Percentiles rank a stretch among this genome's conserved stretches.
phyloP scores from a whole-genome alignment of 2,797 vertebrate genomes.

The Crossoptilon crossoptilon region DNA sequence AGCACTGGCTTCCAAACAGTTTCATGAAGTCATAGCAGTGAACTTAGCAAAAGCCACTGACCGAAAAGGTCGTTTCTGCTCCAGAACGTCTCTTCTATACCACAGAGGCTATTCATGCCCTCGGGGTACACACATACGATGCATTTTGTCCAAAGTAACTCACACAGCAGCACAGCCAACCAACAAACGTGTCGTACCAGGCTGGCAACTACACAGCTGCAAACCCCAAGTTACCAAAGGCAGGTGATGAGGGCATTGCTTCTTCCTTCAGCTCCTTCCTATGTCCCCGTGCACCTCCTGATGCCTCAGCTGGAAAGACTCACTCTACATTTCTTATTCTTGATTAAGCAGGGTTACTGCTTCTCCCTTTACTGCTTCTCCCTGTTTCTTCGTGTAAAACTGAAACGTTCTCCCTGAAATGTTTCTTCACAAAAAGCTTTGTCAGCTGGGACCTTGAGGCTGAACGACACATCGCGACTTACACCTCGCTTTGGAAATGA shows the following conservation, averaged over 20 bases:
- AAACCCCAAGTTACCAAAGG: not conserved
- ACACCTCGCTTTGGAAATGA: slow-evolving; percentile 5
- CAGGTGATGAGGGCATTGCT: not conserved
- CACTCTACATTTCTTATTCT: not conserved
- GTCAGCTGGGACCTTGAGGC: not conserved
- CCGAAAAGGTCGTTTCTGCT: not conserved
- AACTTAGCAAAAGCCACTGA: not conserved
- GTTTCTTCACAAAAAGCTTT: not conserved
- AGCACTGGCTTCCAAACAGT: slow-evolving; percentile 51
- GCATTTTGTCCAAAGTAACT: not conserved
- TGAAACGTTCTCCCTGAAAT: not conserved
- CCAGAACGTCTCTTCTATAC: not conserved
- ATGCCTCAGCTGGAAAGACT: not conserved
- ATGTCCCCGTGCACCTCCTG: not conserved
- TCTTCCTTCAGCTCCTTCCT: not conserved
- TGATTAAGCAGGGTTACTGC: not conserved
- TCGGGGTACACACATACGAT: not conserved
- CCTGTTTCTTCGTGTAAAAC: not conserved
- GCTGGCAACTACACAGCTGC: not conserved
- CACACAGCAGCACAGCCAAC: not conserved
- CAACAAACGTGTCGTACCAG: not conserved
- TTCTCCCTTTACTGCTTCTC: not conserved
- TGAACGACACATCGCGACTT: not conserved
- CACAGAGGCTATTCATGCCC: not conserved
- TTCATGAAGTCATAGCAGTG: not conserved